Conservation (phyloP, 2,888 invertebrate species). For the Steromphala cineraria region DNA sequence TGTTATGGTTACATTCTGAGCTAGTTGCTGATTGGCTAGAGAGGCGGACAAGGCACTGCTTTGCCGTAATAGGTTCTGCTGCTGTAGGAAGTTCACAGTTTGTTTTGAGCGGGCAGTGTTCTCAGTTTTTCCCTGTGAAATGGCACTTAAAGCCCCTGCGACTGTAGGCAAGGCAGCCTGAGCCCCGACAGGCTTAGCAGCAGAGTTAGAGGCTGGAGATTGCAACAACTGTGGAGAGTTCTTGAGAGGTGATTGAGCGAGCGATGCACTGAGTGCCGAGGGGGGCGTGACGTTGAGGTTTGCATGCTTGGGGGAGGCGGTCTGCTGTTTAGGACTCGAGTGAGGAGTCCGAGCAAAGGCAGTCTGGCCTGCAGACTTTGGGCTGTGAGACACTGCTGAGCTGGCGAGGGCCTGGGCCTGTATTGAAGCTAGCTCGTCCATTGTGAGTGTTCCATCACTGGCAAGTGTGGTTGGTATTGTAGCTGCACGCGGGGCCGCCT, state of each 20-base stretch:
- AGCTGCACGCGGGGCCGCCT: not conserved
- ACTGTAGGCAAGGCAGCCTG: constrained; percentile 36
- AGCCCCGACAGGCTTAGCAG: not conserved
- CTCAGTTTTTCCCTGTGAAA: constrained; percentile 7
- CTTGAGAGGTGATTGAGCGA: constrained; percentile 14
- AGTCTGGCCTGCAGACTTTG: not conserved
- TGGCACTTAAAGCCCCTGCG: not conserved
- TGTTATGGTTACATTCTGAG: constrained; percentile 25
- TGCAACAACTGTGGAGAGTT: not conserved
- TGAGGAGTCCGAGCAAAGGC: constrained; percentile 2
- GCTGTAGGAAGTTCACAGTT: not conserved
- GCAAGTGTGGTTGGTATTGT: constrained; percentile 41
- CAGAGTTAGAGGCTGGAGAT: not conserved
- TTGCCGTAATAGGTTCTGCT: not conserved
- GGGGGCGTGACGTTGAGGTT: not conserved
- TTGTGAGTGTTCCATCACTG: constrained; percentile 40
- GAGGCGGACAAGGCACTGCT: not conserved
- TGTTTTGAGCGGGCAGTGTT: not conserved
- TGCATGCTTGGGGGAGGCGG: constrained; percentile 6
- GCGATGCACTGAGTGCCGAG: not conserved
- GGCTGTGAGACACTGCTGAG: not conserved
- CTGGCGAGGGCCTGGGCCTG: constrained; percentile 26
- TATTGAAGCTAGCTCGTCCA: constrained; percentile 34
- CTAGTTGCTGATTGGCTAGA: constrained; percentile 2
- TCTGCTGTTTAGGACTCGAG: not conserved